Base-by-base conservation (phyloP, 2,888 invertebrate species). In the Polyommatus icarus region DNA sequence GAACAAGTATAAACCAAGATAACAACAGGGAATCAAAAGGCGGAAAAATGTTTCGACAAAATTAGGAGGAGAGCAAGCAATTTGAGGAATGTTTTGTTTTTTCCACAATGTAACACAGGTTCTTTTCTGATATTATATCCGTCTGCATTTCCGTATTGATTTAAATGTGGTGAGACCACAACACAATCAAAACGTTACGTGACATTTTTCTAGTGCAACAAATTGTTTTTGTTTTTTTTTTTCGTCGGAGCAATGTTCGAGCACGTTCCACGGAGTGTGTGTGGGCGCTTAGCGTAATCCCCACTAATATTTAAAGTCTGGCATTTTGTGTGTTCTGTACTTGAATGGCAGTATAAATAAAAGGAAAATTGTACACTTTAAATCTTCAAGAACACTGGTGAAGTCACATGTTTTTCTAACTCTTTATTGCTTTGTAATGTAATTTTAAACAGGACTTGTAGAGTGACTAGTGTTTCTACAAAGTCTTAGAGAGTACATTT, bases 261-360 rank as follows among this genome's bases (percentile, higher is more conserved):
- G 85, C 90, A 90, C 89, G 90, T 88, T 83, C 84, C 83, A 81
- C 81, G 79, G 81, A 83, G 82, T 86, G 89, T 88, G 91, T 91
- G 92, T 91, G 92, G 91, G 91, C 91, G 90, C 84, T 86, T 79
- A 79, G 67, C 73, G 78, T 80, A 80, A 80, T 80, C 78, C 80
- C 76, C 67, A 73, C 79, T 79, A 80, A 80, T 80, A 80, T 77
- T 78, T 78, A 77, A 79, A 77, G 79, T 71, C 76, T 76, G 76
- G 61, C 76, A 71, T 78, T 78, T 72, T 76, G 72, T 72, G 76
- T 76, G 76, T 77, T 77, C 77, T 73, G 77, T 77, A 77, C 77
- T 77, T 73, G 73, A 77, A 77, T 77, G 29, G 59, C 59, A 40
- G 59, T 77, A 73, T 73, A 77, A 73, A 77, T 77, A 77, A 77